These are phyloP conservation scores for Corynorhinus townsendii DNA, from an alignment of 2,113 vertebrate genomes.

Conservation along the genomic window DNA sequence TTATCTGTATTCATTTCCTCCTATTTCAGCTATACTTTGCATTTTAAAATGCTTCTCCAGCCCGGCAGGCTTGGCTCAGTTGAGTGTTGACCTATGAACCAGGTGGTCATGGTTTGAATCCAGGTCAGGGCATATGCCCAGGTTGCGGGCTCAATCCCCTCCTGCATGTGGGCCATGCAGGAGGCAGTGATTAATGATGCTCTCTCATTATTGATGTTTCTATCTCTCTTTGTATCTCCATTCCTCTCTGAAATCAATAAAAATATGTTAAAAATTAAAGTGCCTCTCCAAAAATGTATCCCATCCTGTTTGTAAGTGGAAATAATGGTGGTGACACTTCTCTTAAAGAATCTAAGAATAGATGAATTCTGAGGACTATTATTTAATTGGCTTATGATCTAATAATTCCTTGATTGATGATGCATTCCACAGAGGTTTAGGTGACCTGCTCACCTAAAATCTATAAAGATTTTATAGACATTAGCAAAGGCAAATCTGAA, in stretches of 20 bases:
- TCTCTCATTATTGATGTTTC: too few species aligned
- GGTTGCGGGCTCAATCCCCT: too few species aligned
- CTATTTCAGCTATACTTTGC: background rate
- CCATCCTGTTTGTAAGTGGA: background rate
- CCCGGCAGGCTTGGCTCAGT: too few species aligned
- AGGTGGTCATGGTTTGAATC: too few species aligned
- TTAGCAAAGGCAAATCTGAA: background rate
- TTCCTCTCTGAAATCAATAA: too few species aligned
- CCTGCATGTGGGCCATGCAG: too few species aligned
- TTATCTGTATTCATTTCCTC: background rate
- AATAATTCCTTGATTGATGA: background rate
- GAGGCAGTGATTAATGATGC: too few species aligned
- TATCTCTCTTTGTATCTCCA: too few species aligned
- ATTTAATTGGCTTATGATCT: background rate
- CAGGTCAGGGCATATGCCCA: too few species aligned
- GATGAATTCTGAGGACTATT: background rate
- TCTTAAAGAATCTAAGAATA: background rate
- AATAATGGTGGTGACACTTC: background rate
- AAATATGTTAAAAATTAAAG: background rate
- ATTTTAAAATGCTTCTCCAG: background rate
- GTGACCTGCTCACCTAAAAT: background rate
- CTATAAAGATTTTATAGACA: background rate
- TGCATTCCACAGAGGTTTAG: background rate
- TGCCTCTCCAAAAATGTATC: background rate
- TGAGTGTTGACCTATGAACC: too few species aligned